These are phyloP conservation scores for Plectrocnemia conspersa DNA, from an alignment of 1,140 invertebrate genomes.

Conservation along the genomic window DNA sequence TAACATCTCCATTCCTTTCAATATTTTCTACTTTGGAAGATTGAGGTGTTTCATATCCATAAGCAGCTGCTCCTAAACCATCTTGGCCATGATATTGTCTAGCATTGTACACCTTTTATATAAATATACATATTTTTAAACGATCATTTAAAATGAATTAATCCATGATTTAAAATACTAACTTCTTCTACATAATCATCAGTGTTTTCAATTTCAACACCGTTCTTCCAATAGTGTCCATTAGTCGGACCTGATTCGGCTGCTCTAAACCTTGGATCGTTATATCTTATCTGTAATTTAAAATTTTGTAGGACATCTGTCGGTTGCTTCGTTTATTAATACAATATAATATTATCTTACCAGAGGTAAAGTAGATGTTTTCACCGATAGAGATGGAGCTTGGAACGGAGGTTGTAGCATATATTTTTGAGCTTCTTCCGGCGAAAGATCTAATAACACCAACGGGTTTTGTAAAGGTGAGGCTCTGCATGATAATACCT, in stretches of 20 bases:
- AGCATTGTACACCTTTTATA: conserved; percentile 53
- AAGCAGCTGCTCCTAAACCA: conserved; percentile 59
- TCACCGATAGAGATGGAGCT: conserved; percentile 40
- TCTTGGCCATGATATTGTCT: conserved; percentile 62
- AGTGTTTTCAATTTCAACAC: conserved; percentile 56
- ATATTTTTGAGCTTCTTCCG: conserved; percentile 58
- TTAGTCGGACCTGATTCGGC: conserved; percentile 47
- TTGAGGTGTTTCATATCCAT: conserved; percentile 60
- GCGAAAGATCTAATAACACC: conserved; percentile 50
- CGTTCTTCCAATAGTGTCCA: conserved; percentile 55
- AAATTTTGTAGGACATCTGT: conserved; percentile 42
- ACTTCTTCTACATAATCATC: conserved; percentile 59
- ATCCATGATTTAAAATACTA: conserved; percentile 7
- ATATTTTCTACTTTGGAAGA: conserved; percentile 58
- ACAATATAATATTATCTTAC: conserved; percentile 34
- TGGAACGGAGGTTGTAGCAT: conserved; percentile 48
- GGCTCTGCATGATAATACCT: background rate
- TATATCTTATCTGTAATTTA: conserved; percentile 40
- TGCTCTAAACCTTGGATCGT: conserved; percentile 45
- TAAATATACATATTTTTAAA: conserved; percentile 4
- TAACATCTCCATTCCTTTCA: conserved; percentile 48
- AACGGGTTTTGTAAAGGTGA: conserved; percentile 12
- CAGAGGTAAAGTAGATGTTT: conserved; percentile 42
- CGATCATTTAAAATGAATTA: background rate
- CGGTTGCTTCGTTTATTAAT: background rate